These are phyloP conservation scores for Seladonia tumulorum DNA, from an alignment of 2,888 invertebrate genomes.

Conservation along the genomic window DNA sequence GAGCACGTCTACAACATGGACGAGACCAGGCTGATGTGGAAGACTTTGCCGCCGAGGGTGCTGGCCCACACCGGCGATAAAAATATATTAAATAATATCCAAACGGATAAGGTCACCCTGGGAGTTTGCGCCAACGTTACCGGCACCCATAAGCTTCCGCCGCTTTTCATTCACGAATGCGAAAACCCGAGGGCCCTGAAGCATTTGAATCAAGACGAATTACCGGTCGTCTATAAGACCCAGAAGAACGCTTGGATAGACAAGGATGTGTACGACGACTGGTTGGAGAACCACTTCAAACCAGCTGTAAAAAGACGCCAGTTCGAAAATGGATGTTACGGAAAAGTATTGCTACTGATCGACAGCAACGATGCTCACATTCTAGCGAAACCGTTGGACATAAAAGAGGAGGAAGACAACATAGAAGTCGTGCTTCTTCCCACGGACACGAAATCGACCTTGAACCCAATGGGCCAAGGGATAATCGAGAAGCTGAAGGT, in stretches of 20 bases:
- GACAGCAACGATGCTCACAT: not conserved
- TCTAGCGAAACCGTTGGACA: not conserved
- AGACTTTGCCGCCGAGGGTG: not conserved
- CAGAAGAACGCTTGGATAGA: constrained; percentile 1
- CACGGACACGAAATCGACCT: not conserved
- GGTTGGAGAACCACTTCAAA: constrained; percentile 13
- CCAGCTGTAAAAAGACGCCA: constrained; percentile 3
- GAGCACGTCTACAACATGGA: constrained; percentile 13
- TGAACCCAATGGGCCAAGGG: constrained; percentile 9
- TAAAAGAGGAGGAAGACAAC: not conserved
- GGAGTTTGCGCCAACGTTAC: not conserved
- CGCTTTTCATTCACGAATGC: not conserved
- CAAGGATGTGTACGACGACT: not conserved
- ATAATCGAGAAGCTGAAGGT: not conserved
- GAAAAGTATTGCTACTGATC: constrained; percentile 4
- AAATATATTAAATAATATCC: not conserved
- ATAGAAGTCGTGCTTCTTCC: constrained; percentile 11
- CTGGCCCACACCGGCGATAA: not conserved
- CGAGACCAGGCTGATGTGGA: constrained; percentile 15
- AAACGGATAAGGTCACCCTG: constrained; percentile 1
- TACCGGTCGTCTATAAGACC: not conserved
- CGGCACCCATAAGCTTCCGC: constrained; percentile 4
- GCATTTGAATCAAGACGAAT: not conserved
- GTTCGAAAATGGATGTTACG: not conserved
- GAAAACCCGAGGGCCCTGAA: not conserved